phyloP scores from a whole-genome alignment of 2,113 vertebrate species.

The Suncus etruscus region DNA sequence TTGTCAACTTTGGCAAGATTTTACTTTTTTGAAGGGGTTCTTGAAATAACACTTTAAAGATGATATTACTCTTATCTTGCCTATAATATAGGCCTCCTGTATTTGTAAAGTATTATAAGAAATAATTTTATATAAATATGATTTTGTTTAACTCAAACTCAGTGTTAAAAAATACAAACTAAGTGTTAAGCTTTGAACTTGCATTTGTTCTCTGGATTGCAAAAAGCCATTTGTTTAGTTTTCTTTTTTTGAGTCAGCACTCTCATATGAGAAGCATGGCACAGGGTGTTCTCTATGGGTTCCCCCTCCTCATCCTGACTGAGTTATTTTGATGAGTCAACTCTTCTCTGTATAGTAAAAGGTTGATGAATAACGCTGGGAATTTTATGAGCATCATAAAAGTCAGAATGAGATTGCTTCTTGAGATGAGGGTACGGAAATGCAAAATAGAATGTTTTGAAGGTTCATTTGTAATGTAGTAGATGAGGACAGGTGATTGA shows the following conservation, averaged over 20 bases:
- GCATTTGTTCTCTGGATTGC: constrained; percentile 55
- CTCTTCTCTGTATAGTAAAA: constrained; percentile 41
- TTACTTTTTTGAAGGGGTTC: constrained; percentile 30
- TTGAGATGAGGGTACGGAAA: not conserved
- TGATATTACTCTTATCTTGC: not conserved
- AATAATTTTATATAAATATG: constrained; percentile 19
- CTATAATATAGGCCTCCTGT: not conserved
- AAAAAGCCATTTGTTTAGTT: constrained; percentile 31
- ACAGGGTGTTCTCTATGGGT: constrained; percentile 25
- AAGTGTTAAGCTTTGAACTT: constrained; percentile 50
- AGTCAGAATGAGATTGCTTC: not conserved
- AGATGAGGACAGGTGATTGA: not conserved
- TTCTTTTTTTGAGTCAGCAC: constrained; percentile 31
- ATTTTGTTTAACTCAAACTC: constrained; percentile 47
- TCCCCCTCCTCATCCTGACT: not conserved
- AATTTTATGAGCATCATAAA: constrained; percentile 36
- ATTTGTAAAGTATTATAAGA: constrained; percentile 34
- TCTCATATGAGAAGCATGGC: constrained; percentile 16
- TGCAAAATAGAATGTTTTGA: not conserved
- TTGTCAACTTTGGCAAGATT: too few relatives aligned
- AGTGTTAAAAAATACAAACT: not conserved
- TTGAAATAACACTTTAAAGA: not conserved
- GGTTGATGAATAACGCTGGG: constrained; percentile 26
- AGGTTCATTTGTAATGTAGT: not conserved
- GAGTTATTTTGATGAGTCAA: constrained; percentile 3